Evolutionary conservation across 2,113 vertebrate genomes (phyloP).

Genomic region (Proteles cristata): DNA sequence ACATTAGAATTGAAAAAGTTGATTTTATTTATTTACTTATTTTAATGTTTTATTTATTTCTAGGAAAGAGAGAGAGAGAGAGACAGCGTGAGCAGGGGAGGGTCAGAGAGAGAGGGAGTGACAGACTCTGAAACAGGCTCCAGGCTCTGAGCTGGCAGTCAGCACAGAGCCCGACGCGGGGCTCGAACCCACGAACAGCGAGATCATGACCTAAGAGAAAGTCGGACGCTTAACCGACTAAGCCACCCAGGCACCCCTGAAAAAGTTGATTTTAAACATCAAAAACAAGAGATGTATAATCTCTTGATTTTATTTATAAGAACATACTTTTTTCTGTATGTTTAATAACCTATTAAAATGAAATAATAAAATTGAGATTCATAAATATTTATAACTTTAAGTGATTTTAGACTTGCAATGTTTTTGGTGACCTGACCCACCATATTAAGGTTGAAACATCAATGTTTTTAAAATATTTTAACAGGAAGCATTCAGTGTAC

Average conservation of each 20-base stretch:
- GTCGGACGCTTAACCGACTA: too few relatives aligned
- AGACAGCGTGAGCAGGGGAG: too few relatives aligned
- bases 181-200: too few relatives aligned
- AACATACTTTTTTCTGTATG: neutral
- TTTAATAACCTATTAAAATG: neutral
- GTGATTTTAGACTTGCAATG: neutral
- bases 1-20: neutral
- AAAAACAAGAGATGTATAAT: neutral
- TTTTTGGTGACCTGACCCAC: neutral
- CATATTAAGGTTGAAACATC: neutral
- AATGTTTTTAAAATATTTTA: neutral
- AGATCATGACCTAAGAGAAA: too few relatives aligned
- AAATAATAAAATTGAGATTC: neutral
- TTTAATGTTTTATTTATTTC: too few relatives aligned
- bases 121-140: too few relatives aligned
- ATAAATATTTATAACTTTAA: neutral
- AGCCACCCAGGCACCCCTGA: neutral
- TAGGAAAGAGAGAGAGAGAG: too few relatives aligned
- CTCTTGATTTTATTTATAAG: neutral
- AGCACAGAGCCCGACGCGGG: too few relatives aligned
- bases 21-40: neutral
- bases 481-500: neutral
- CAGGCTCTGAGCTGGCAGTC: too few relatives aligned
- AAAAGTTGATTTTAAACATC: neutral
- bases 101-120: too few relatives aligned